A percentile compares a stretch with the other conserved stretches of the same genome.
Evolutionary conservation across 2,797 vertebrate genomes (phyloP).

Genomic region (Epinephelus malabaricus): DNA sequence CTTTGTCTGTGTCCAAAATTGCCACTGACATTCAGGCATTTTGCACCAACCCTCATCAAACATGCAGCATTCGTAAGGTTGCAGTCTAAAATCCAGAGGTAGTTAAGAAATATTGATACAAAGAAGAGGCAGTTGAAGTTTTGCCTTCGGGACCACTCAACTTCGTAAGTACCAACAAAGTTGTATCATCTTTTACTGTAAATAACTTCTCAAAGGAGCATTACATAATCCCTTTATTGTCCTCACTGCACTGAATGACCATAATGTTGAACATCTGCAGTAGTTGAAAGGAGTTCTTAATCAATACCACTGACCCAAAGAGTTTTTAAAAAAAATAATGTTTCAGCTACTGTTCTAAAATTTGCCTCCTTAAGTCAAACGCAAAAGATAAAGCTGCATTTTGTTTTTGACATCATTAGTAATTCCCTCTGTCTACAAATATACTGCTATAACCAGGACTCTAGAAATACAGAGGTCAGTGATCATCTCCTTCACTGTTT

Average conservation of each 20-base stretch:
- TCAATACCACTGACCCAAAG: neutral
- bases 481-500: neutral
- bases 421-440: neutral
- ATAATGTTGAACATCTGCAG: conserved; percentile 12
- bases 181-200: conserved; percentile 8
- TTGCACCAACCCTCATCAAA: neutral
- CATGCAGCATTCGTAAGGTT: neutral
- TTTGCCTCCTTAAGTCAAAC: neutral
- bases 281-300: neutral
- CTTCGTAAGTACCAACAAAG: conserved; percentile 14
- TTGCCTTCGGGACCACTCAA: conserved; percentile 23
- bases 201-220: conserved; percentile 11
- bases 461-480: neutral
- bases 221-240: conserved; percentile 12
- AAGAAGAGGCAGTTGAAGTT: conserved; percentile 12
- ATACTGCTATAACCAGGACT: neutral
- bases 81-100: neutral
- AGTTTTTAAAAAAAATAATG: neutral
- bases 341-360: neutral
- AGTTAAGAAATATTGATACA: conserved; percentile 33
- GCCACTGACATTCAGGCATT: neutral
- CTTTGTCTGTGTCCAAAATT: conserved; percentile 28
- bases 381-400: neutral
- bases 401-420: neutral
- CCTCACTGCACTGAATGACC: conserved; percentile 16